These are phyloP conservation scores for Asbolus verrucosus DNA, from an alignment of 1,140 invertebrate genomes.

Conservation along the genomic window DNA sequence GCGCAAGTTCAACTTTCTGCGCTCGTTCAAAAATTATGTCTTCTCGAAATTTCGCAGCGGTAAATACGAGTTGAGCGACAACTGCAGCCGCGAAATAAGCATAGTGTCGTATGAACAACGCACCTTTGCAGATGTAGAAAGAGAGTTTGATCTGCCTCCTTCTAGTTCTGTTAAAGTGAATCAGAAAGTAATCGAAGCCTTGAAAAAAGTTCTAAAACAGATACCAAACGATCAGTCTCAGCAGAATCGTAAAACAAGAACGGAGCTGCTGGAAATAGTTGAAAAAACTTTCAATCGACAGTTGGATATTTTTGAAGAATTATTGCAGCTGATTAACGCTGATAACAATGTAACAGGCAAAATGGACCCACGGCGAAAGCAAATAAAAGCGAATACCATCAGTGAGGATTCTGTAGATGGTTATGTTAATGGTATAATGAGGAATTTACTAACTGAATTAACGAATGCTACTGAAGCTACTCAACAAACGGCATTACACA, in stretches of 20 bases:
- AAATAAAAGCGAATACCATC: neutral
- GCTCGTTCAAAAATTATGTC: neutral
- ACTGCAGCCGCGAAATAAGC: neutral
- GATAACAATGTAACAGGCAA: neutral
- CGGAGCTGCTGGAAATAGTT: constrained; percentile 10
- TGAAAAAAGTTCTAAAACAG: neutral
- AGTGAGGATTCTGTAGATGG: neutral
- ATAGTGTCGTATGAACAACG: constrained; percentile 1
- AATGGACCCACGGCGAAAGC: neutral
- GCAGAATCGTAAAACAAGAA: too few species aligned
- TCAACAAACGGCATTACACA: neutral
- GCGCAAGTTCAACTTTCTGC: constrained; percentile 1
- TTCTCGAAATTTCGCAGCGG: neutral
- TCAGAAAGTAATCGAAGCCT: neutral
- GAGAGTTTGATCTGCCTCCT: constrained; percentile 1
- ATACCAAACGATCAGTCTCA: neutral
- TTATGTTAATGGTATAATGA: neutral
- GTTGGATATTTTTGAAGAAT: constrained; percentile 7
- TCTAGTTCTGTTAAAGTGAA: neutral
- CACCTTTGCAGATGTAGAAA: neutral
- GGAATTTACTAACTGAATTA: neutral
- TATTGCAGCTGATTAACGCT: neutral
- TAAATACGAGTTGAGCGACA: neutral
- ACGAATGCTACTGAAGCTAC: neutral
- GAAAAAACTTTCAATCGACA: constrained; percentile 7